phyloP scores from a whole-genome alignment of 2,888 invertebrate species.

The Apodemia mormo region DNA sequence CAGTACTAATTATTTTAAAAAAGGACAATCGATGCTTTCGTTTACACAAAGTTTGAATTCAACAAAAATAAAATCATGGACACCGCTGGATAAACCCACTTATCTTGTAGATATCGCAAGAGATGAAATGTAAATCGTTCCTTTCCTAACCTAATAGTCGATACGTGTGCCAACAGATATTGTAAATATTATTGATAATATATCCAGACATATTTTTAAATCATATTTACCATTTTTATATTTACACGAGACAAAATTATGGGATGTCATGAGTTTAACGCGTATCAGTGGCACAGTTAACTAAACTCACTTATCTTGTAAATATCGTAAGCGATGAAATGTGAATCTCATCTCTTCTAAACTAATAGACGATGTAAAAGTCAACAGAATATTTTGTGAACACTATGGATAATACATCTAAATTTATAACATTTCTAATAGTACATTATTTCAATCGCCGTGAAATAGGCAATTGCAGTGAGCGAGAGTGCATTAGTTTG shows the following conservation, averaged over 20 bases:
- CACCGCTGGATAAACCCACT: neutral
- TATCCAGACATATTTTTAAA: neutral
- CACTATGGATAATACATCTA: no score
- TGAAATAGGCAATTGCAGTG: no score
- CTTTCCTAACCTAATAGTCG: conserved; percentile 59
- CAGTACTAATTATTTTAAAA: no score
- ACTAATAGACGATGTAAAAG: conserved; percentile 53
- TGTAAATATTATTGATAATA: conserved; percentile 50
- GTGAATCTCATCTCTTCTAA: conserved; percentile 64
- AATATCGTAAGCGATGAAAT: conserved; percentile 40
- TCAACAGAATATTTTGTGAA: no score
- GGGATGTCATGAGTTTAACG: neutral
- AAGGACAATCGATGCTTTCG: neutral
- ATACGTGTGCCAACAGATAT: conserved; percentile 58
- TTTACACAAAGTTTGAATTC: neutral
- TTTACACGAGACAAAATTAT: neutral
- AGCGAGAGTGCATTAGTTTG: no score
- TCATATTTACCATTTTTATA: neutral
- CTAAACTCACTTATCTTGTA: neutral
- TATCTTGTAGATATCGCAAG: conserved; percentile 26
- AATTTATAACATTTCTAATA: conserved; percentile 47
- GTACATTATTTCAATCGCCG: no score
- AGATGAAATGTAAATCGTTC: conserved; percentile 59
- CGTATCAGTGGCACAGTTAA: neutral
- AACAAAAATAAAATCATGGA: neutral